Evolutionary conservation across 1,140 invertebrate genomes (phyloP), one percentile per base, ranked within the genome.

Genomic region (Lutraria rhynchaena): DNA sequence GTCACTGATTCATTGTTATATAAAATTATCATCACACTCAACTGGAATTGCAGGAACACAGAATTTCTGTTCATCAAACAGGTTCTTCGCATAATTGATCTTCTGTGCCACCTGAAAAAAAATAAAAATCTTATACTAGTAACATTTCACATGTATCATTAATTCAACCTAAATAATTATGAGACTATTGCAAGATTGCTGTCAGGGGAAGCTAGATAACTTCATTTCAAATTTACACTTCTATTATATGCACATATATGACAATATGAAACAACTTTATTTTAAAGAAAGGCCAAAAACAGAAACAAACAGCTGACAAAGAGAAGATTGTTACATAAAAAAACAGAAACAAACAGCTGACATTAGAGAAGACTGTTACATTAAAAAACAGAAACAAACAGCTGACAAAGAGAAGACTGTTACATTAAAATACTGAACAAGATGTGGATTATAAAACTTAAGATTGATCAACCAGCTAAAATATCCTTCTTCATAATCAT

Each of bases 31-130:
- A 41, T 77, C 75, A 27, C 63, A 58, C 1, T 37, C 57, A 44
- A 65, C 60, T 35, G 58, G 44, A 4, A 77, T 9, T 4, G 51
- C 44, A 24, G 49, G 29, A 15, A 80, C 5, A 27, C 44, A 55
- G 33, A 80, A 35, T 29, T 81, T 81, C 69, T 74, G 44, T 61
- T 81, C 78, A 53, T 81, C 78, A 73, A 65, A 81, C 41, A 81
- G 55, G 55, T 63, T 63, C 58, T 81, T 81, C 19, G 78, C 78
- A 65, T 81, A 81, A 15, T 73, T 81, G 44, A 81, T 81, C 58
- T 81, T 67, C 57, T 81, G 78, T 19, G 69, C 27, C 24, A 81
- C 78, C 78, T 81, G 55, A 31, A 60, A 44, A 29, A 7, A 70
- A 17, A 1, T 9, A 46, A 69, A 69, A 1, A 4, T n/a, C 0